Evolutionary conservation across 2,888 invertebrate species (phyloP).

Genomic region (Dicranocentrus wangi): DNA sequence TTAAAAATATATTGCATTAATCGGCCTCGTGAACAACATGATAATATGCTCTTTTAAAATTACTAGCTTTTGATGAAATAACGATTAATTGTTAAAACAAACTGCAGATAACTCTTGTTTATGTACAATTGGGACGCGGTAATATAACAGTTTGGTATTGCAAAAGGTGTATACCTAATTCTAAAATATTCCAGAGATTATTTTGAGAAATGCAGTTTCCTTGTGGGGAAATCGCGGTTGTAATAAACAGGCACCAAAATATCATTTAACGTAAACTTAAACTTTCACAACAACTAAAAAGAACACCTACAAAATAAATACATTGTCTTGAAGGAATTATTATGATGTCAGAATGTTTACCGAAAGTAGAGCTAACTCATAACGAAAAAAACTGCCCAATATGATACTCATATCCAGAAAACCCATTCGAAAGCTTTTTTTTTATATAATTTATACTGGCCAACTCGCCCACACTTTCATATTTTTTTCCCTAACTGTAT

Average conservation of each 20-base stretch:
- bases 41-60: neutral
- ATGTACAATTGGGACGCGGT: no score
- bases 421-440: slow-evolving; percentile 28
- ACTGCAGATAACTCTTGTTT: neutral
- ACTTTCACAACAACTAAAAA: slow-evolving; percentile 38
- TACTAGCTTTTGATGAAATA: neutral
- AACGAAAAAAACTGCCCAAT: neutral
- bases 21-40: slow-evolving; percentile 50
- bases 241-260: slow-evolving; percentile 50
- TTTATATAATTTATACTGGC: slow-evolving; percentile 59
- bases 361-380: no score
- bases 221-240: slow-evolving; percentile 34
- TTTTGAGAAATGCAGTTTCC: slow-evolving; percentile 20
- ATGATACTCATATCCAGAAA: neutral
- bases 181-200: slow-evolving; percentile 12
- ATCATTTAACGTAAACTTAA: neutral
- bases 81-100: neutral
- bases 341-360: no score
- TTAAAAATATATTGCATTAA: slow-evolving; percentile 59
- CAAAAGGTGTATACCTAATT: no score
- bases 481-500: slow-evolving; percentile 38
- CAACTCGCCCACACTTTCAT: slow-evolving; percentile 46
- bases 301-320: slow-evolving; percentile 51
- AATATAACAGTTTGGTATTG: neutral
- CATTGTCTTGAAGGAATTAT: slow-evolving; percentile 44